A percentile compares a stretch with the other conserved stretches of the same genome.
Conservation (phyloP, 2,113 vertebrate species). For the Lota lota region DNA sequence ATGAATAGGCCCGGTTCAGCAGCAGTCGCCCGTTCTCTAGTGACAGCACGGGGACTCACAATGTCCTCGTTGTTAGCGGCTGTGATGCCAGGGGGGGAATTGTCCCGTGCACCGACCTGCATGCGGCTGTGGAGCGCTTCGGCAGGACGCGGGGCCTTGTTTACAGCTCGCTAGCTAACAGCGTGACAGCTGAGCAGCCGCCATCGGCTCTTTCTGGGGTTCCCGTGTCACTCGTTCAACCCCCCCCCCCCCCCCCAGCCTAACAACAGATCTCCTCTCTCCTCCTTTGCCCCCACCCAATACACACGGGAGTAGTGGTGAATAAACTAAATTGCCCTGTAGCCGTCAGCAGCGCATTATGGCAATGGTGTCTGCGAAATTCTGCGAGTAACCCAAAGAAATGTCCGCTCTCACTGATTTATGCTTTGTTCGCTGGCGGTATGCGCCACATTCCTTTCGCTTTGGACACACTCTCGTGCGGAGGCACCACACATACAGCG, state of each 20-base stretch:
- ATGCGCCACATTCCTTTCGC: conserved; percentile 35
- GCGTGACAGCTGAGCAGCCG: conserved; percentile 86
- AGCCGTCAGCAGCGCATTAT: too few relatives aligned
- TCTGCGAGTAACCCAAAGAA: too few relatives aligned
- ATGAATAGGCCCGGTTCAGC: conserved; percentile 77
- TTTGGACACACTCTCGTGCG: conserved; percentile 6
- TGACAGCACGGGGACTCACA: conserved; percentile 79
- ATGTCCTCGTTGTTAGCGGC: conserved; percentile 88
- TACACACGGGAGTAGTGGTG: not conserved
- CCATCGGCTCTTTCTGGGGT: conserved; percentile 44
- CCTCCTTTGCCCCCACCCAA: not conserved
- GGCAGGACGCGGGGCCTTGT: conserved; percentile 82
- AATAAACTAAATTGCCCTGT: too few relatives aligned
- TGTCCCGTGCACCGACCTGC: conserved; percentile 83
- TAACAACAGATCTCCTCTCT: not conserved
- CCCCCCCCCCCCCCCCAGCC: not conserved
- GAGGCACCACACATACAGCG: conserved; percentile 8
- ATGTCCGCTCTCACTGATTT: not conserved
- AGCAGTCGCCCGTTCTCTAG: conserved; percentile 80
- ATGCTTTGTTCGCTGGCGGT: conserved; percentile 19
- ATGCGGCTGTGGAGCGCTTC: conserved; percentile 81
- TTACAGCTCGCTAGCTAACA: conserved; percentile 86
- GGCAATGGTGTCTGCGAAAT: too few relatives aligned
- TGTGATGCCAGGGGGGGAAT: conserved; percentile 71
- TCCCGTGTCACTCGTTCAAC: conserved; percentile 3